Evolutionary conservation across 2,797 vertebrate species (phyloP), one percentile per base, ranked within the genome.

Genomic region (Lophius americanus): DNA sequence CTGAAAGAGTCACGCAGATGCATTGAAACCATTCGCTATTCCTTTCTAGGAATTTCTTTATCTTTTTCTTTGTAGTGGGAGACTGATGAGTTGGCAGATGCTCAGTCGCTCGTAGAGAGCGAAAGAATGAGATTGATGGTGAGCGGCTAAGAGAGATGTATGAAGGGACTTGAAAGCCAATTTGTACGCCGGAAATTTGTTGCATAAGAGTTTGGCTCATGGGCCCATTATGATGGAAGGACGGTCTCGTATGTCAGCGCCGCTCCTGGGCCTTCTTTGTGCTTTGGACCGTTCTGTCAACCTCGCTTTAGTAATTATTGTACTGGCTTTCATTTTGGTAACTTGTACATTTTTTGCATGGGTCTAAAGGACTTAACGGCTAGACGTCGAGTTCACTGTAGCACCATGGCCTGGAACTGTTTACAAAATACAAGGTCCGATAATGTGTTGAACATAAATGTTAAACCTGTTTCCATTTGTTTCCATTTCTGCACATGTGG

Each of bases 171-270:
- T 35, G 47, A 44, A 8, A 33, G 41, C 50, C 53, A 59, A 23
- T 79, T 69, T 74, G 47, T 66, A 64, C 44, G 47, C 41, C 85
- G 76, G 64, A 85, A 78, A 76, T 63, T 12, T 68, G 69, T 86
- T 88, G 44, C 81, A 37, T 81, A 85, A 87, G 50, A 78, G 58
- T 41, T 72, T 58, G 56, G 50, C 60, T 81, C 13, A 12, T 81
- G 70, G 60, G 51, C 54, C 60, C 73, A 53, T 9, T 38, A 33
- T 11, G 37, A 70, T 76, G 66, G 57, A 81, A 55, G 69, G 59
- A 75, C 66, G 37, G 3, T 3, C 58, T 60, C 56, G 14, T 48
- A 48, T 61, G 66, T 72, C 62, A 47, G 1, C 7, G 43, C 38
- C 37, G 41, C 33, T 50, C 58, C 13, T 62, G 11, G 4, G 5